These are phyloP conservation scores for Sminthopsis crassicaudata DNA, from an alignment of 2,113 vertebrate species.

Conservation along the genomic window DNA sequence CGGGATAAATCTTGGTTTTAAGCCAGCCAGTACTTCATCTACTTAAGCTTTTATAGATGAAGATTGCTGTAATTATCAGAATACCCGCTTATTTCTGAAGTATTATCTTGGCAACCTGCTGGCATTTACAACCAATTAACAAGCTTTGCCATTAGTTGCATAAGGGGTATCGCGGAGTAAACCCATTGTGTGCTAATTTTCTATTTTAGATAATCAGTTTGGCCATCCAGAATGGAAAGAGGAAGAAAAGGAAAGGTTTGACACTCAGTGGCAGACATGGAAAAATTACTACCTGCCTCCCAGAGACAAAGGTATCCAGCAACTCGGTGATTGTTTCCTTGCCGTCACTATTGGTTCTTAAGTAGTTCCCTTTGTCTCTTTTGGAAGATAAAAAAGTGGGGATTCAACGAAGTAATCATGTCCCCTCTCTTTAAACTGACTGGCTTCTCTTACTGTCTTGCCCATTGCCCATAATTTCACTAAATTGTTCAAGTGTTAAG, in stretches of 20 bases:
- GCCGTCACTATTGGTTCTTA: constrained; percentile 85
- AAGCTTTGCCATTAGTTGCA: constrained; percentile 98
- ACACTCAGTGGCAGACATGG: constrained; percentile 88
- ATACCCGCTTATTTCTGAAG: constrained; percentile 99
- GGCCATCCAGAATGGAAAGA: constrained; percentile 88
- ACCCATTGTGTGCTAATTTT: constrained; percentile 94
- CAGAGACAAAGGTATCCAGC: constrained; percentile 90
- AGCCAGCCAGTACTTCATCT: constrained; percentile 93
- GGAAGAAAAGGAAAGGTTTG: constrained; percentile 90
- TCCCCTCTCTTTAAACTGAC: constrained; percentile 80
- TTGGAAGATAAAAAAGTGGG: constrained; percentile 84
- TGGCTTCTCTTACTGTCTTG: constrained; percentile 83
- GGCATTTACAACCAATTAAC: constrained; percentile 99
- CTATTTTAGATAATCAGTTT: constrained; percentile 92
- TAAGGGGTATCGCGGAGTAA: constrained; percentile 91
- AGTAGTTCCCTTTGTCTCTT: constrained; percentile 90
- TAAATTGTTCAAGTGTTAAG: constrained; percentile 88
- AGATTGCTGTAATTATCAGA: constrained; percentile 99
- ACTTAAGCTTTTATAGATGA: constrained; percentile 95
- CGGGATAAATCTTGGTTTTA: constrained; percentile 93
- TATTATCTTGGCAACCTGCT: constrained; percentile 97
- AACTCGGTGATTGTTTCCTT: constrained; percentile 86
- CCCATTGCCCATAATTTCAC: constrained; percentile 85
- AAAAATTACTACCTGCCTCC: constrained; percentile 87
- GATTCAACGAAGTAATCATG: constrained; percentile 87